Evolutionary conservation across 2,113 vertebrate genomes (phyloP).

Genomic region (Steatornis caripensis): DNA sequence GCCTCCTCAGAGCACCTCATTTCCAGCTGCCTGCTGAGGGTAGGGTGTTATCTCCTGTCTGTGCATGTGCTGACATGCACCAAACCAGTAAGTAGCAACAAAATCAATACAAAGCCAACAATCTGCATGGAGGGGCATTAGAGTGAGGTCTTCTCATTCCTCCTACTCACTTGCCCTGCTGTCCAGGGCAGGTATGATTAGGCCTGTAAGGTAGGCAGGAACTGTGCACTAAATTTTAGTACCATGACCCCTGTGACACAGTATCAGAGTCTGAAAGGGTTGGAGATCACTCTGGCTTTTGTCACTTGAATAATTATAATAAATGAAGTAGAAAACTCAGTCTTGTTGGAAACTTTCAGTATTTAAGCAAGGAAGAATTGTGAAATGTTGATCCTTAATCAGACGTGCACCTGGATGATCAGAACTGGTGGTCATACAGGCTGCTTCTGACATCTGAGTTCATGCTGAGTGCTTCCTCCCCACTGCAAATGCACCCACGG

Average conservation of each 20-base stretch:
- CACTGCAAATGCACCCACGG: neutral
- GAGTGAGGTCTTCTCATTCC: neutral
- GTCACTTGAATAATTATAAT: neutral
- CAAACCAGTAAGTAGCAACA: neutral
- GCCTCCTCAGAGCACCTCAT: neutral
- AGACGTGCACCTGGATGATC: neutral
- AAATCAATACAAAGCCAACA: neutral
- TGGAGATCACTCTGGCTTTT: neutral
- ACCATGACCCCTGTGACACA: neutral
- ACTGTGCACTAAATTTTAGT: neutral
- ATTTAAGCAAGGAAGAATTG: neutral
- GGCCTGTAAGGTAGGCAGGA: neutral
- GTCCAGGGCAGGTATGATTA: neutral
- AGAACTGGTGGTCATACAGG: neutral
- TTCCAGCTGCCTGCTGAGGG: neutral
- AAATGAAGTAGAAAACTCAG: neutral
- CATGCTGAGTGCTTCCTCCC: neutral
- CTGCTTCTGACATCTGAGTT: neutral
- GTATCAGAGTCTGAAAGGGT: neutral
- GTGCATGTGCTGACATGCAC: rapidly evolving
- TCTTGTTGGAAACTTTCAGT: neutral
- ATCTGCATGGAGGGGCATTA: neutral
- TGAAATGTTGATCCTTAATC: neutral
- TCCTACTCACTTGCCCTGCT: neutral
- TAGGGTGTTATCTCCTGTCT: neutral